Conservation (phyloP, 2,113 vertebrate species). For the Agapornis roseicollis region DNA sequence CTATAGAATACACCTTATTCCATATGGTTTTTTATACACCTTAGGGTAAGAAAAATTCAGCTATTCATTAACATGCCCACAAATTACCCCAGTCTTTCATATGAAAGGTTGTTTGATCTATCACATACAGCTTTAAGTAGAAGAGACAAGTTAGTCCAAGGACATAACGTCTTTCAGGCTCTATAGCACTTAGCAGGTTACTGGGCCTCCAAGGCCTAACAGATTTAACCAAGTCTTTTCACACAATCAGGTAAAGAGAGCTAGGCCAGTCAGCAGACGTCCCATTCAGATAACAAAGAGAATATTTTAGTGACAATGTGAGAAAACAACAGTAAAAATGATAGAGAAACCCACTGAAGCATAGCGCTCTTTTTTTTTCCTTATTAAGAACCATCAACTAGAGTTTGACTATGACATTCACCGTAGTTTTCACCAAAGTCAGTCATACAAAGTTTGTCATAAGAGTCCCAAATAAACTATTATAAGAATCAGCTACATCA, state of each 20-base stretch:
- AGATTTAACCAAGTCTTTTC: slow-evolving; percentile 91
- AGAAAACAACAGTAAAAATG: slow-evolving; percentile 90
- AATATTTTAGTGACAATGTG: slow-evolving; percentile 94
- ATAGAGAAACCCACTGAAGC: slow-evolving; percentile 81
- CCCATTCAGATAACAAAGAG: slow-evolving; percentile 85
- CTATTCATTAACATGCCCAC: slow-evolving; percentile 16
- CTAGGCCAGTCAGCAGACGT: slow-evolving; percentile 71
- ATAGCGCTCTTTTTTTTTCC: slow-evolving; percentile 72
- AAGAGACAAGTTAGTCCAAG: slow-evolving; percentile 86
- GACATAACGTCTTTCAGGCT: slow-evolving; percentile 89
- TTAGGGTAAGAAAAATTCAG: slow-evolving; percentile 1
- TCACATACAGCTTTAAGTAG: slow-evolving; percentile 45
- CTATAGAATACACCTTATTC: background rate
- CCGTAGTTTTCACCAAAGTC: slow-evolving; percentile 41
- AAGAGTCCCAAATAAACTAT: slow-evolving; percentile 24
- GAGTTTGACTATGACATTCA: slow-evolving; percentile 40
- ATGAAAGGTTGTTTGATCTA: slow-evolving; percentile 40
- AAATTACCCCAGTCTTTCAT: slow-evolving; percentile 1
- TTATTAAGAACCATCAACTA: background rate
- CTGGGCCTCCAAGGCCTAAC: slow-evolving; percentile 83
- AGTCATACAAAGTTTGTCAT: background rate
- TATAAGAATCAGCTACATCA: slow-evolving; percentile 3
- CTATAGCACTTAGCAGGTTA: slow-evolving; percentile 86
- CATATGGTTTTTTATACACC: background rate
- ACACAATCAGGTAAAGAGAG: slow-evolving; percentile 90